These are phyloP conservation scores for Hypercompe scribonia DNA, from an alignment of 2,888 invertebrate genomes.

Conservation along the genomic window DNA sequence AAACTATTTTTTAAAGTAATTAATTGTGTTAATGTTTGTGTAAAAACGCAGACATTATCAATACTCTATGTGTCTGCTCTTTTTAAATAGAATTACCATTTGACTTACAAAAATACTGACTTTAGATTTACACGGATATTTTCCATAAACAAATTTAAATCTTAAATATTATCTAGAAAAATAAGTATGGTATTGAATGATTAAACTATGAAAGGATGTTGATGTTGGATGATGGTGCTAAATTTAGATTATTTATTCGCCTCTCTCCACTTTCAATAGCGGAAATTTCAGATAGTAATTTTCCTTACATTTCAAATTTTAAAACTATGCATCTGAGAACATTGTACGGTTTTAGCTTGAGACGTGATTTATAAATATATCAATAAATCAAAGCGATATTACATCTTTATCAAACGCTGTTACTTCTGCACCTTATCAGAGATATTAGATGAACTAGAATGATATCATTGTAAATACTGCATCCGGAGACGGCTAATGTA, in stretches of 20 bases:
- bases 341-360: not conserved
- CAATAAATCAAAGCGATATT: not conserved
- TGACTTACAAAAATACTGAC: not conserved
- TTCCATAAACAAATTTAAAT: not conserved
- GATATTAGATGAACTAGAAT: not conserved
- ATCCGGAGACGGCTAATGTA: no score
- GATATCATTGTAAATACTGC: no score
- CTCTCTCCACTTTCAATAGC: slow-evolving; percentile 10
- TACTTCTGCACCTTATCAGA: not conserved
- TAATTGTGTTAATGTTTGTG: no score
- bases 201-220: slow-evolving; percentile 15
- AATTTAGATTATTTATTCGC: slow-evolving; percentile 28
- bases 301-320: slow-evolving; percentile 19
- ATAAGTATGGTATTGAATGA: slow-evolving; percentile 3
- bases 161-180: not conserved
- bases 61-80: not conserved
- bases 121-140: not conserved
- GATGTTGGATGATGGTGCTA: slow-evolving; percentile 21
- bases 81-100: not conserved
- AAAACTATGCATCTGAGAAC: slow-evolving; percentile 1
- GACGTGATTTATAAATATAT: not conserved
- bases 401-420: no score
- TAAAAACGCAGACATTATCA: no score
- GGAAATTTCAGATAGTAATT: slow-evolving; percentile 24
- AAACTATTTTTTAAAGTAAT: no score